Evolutionary conservation across 2,888 invertebrate species (phyloP).

Genomic region (Ornithoptera priamus): DNA sequence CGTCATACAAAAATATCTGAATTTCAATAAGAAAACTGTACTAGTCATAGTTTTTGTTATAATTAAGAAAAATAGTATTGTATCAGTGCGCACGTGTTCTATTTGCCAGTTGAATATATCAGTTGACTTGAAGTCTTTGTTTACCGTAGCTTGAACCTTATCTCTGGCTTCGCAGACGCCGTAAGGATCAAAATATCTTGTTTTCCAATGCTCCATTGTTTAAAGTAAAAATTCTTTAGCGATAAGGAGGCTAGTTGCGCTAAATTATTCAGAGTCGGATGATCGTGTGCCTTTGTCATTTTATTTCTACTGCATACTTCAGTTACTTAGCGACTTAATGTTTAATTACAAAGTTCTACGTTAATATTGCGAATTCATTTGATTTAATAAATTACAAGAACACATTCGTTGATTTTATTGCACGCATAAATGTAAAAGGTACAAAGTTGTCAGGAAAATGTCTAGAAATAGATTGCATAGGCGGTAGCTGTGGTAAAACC

Average conservation of each 20-base stretch:
- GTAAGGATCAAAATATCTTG: slow-evolving; percentile 54
- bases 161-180: slow-evolving; percentile 41
- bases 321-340: background rate
- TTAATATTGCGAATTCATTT: background rate
- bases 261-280: slow-evolving; percentile 31
- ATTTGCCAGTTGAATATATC: slow-evolving; percentile 24
- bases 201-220: slow-evolving; percentile 61
- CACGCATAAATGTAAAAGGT: background rate
- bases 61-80: background rate
- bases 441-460: background rate
- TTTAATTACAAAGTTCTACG: background rate
- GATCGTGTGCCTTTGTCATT: slow-evolving; percentile 28
- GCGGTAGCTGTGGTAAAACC: slow-evolving; percentile 14
- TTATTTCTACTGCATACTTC: slow-evolving; percentile 9
- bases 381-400: too few relatives aligned
- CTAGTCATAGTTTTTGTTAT: background rate
- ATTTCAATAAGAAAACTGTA: background rate
- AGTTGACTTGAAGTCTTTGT: slow-evolving; percentile 32
- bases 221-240: slow-evolving; percentile 57
- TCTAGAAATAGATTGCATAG: background rate
- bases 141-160: slow-evolving; percentile 43
- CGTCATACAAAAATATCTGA: too few relatives aligned
- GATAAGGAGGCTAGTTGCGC: slow-evolving; percentile 50
- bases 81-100: slow-evolving; percentile 11
- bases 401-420: too few relatives aligned